Evolutionary conservation across 1,140 invertebrate species (phyloP), one percentile per base, ranked within the genome.

Genomic region (Temnothorax longispinosus): DNA sequence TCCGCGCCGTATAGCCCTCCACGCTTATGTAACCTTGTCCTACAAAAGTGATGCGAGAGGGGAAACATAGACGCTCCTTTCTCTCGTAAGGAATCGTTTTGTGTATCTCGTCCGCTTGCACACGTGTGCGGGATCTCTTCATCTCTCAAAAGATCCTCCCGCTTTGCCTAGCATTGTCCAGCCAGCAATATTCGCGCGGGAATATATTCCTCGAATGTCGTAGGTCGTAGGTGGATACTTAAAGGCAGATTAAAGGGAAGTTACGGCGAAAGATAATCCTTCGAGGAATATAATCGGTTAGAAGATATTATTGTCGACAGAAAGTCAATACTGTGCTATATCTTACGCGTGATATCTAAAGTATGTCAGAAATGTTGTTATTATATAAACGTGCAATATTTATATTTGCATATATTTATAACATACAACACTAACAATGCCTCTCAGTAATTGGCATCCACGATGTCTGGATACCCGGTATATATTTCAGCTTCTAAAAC

Each of bases 21-120:
- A 50, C 44, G 44, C 56, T 76, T 85, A 44, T 44, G 50, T 75
- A 76, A 85, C 81, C 81, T 84, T 84, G 81, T 84, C 67, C 81
- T 72, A 85, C 71, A 85, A 85, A 85, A n/a, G 44, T 3, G 41
- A 41, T n/a, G 15, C 60, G 27, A 85, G 58, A 50, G 38, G 47
- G 77, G n/a, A 67, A 71, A 81, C 21, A 21, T 21, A 54, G n/a
- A n/a, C 47, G 2, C 38, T 71, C 52, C 64, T 81, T 71, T 81
- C 65, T 81, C 78, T 81, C 47, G 10, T 35, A 80, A 80, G 76
- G 35, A 81, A 18, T 71, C 35, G 35, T 69, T 77, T 64, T 50
- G 72, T 50, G 72, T 41, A 58, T 35, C 78, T 50, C 77, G 62
- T 47, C 3, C 21, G 27, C 50, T 52, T n/a, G 64, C 47, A 47